phyloP scores from a whole-genome alignment of 2,113 vertebrate species.

The Lanius collurio region DNA sequence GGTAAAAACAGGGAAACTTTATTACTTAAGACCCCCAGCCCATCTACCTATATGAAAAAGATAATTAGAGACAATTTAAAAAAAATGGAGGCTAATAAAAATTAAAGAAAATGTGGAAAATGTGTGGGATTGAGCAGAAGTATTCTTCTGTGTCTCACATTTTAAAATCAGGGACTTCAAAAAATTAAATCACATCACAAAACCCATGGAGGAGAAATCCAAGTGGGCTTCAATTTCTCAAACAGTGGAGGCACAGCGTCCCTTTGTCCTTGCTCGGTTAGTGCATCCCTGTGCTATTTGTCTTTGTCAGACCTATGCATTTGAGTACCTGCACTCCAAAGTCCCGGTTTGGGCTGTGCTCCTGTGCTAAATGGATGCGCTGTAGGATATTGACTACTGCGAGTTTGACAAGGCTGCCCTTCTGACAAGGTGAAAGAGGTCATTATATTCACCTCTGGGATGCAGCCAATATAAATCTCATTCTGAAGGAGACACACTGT shows the following conservation, averaged over 20 bases:
- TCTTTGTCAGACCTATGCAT: slow-evolving; percentile 84
- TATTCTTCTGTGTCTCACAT: slow-evolving; percentile 28
- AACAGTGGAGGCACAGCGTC: slow-evolving; percentile 68
- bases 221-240: slow-evolving; percentile 62
- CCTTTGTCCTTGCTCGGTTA: slow-evolving; percentile 87
- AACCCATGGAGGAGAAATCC: slow-evolving; percentile 58
- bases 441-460: slow-evolving; percentile 66
- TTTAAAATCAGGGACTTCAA: slow-evolving; percentile 61
- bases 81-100: neutral
- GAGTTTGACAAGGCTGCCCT: slow-evolving; percentile 69
- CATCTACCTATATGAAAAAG: slow-evolving; percentile 12
- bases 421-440: slow-evolving; percentile 76
- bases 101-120: neutral
- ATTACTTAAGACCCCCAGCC: neutral
- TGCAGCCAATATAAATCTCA: slow-evolving; percentile 44
- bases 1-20: neutral
- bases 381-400: slow-evolving; percentile 70
- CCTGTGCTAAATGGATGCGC: slow-evolving; percentile 78
- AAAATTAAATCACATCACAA: slow-evolving; percentile 71
- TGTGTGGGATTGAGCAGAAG: slow-evolving; percentile 39
- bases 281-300: slow-evolving; percentile 79
- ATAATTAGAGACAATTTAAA: neutral
- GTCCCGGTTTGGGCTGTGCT: slow-evolving; percentile 67
- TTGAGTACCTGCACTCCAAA: slow-evolving; percentile 71
- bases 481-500: slow-evolving; percentile 45